Evolutionary conservation across 2,113 vertebrate species (phyloP).

Genomic region (Fulmarus glacialis): DNA sequence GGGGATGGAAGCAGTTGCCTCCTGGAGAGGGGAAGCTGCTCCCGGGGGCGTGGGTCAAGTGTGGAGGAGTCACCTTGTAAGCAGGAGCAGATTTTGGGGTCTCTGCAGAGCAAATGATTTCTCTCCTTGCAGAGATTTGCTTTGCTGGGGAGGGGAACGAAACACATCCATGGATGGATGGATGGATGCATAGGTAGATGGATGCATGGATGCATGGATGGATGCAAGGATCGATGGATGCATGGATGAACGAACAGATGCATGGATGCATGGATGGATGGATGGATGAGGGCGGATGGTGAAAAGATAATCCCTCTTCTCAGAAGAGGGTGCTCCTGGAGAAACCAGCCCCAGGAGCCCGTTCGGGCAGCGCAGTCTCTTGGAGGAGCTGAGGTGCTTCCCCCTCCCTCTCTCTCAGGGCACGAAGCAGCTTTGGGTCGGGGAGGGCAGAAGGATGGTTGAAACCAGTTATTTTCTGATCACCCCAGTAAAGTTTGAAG

Average conservation of each 20-base stretch:
- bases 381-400: not conserved
- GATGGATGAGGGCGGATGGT: not conserved
- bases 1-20: not conserved
- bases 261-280: not conserved
- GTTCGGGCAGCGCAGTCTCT: not conserved
- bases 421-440: fast-evolving
- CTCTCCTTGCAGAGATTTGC: not conserved
- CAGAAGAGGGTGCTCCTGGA: not conserved
- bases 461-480: not conserved
- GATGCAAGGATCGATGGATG: not conserved
- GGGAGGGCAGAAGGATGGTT: not conserved
- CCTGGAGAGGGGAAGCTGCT: not conserved
- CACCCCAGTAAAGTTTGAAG: not conserved
- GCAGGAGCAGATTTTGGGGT: not conserved
- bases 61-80: not conserved
- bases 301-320: not conserved
- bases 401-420: not conserved
- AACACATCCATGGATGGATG: not conserved
- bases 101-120: not conserved
- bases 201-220: not conserved
- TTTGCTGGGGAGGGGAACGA: not conserved
- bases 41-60: fast-evolving
- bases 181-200: no score
- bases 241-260: no score
- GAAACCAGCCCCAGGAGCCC: not conserved